Evolutionary conservation across 2,888 invertebrate species (phyloP).

Genomic region (Dolichopus griseipennis): DNA sequence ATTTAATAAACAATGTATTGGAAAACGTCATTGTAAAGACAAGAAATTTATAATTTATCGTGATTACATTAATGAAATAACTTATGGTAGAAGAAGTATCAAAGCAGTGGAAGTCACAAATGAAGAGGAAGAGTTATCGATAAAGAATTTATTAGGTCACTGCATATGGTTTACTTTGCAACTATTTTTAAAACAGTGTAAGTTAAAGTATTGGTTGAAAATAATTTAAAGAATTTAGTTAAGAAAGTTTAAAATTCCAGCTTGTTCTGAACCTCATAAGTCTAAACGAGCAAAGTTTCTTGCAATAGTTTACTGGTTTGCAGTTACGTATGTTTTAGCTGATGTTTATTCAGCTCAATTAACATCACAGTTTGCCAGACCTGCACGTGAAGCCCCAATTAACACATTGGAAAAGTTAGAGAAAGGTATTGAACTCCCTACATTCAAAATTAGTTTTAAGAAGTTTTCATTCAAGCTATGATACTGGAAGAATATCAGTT

Average conservation of each 20-base stretch:
- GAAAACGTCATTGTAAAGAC: slow-evolving; percentile 14
- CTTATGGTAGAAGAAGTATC: slow-evolving; percentile 18
- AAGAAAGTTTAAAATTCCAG: slow-evolving; percentile 23
- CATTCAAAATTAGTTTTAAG: no score
- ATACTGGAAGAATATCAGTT: slow-evolving; percentile 53
- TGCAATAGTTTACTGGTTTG: slow-evolving; percentile 61
- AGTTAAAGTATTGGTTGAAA: slow-evolving; percentile 26
- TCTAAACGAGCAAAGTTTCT: slow-evolving; percentile 60
- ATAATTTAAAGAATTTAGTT: not conserved
- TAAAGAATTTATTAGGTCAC: slow-evolving; percentile 45
- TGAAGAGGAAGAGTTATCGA: not conserved
- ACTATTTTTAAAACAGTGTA: slow-evolving; percentile 63
- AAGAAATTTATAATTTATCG: slow-evolving; percentile 24
- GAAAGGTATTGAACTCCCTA: slow-evolving; percentile 24
- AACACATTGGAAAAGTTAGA: slow-evolving; percentile 56
- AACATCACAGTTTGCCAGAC: slow-evolving; percentile 63
- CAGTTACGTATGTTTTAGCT: slow-evolving; percentile 67
- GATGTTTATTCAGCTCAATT: slow-evolving; percentile 72
- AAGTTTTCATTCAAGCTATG: slow-evolving; percentile 47
- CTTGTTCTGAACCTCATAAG: slow-evolving; percentile 47
- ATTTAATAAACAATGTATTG: slow-evolving; percentile 14
- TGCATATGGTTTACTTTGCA: slow-evolving; percentile 68
- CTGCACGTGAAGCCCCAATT: slow-evolving; percentile 61
- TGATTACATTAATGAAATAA: slow-evolving; percentile 38
- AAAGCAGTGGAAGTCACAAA: slow-evolving; percentile 15